Evolutionary conservation across 35 echinoderm and acorn worm species (phyloP), one percentile per base, ranked within the genome.

Genomic region (Amphiura filiformis): DNA sequence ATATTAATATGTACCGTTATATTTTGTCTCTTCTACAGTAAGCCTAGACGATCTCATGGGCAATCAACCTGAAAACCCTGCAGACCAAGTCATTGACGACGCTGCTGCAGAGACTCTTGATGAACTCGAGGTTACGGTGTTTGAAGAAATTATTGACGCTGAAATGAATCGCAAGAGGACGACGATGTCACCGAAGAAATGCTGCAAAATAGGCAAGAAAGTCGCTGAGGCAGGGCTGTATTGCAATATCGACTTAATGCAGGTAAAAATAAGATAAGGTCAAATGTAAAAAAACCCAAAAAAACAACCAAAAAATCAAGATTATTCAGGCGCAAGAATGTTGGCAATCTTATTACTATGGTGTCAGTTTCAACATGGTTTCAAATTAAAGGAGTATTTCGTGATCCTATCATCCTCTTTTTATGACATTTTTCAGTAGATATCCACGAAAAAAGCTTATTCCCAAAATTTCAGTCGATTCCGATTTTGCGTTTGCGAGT

Each of bases 161-260:
- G 78, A 82, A 32, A 23, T 82, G 31, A 37, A 30, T 4, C 13
- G 13, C 26, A 18, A 35, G 26, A 31, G 75, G 17, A 32, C 70
- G 34, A 65, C 83, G 40, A 88, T 79, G 32, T 86, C 88, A 7
- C 77, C 93, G 5, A 85, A 82, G 31, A 86, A 86, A 56, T 94
- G 93, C 93, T 94, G 93, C 81, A 94, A 94, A 44, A 81, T 90
- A 49, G 93, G 93, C 57, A 84, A 85, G 52, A 84, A 86, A 37
- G 93, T 94, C 32, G 93, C 93, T 0, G 82, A 89, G 28, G 86
- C 82, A 33, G 84, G 83, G 1, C 33, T 94, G 18, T 94, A 56
- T 88, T 94, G 93, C 75, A 94, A 90, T 61, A 92, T 92, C 36
- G 88, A 90, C n/a, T 65, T 90, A 14, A 82, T 90, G 61, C 88